Conservation (phyloP, 2,797 vertebrate species). For the Champsocephalus esox region DNA sequence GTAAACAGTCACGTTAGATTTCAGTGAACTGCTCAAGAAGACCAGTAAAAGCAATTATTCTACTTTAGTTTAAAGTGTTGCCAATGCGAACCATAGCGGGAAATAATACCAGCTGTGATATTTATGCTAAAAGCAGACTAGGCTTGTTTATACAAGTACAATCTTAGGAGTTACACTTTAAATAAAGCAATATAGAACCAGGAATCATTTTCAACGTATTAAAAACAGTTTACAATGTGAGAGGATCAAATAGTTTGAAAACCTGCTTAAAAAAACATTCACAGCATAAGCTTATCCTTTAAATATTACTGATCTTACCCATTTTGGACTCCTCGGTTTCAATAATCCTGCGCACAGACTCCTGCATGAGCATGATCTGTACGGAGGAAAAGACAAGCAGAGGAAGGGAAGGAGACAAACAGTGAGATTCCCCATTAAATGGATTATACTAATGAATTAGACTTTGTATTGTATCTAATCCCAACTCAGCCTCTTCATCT, state of each 20-base stretch:
- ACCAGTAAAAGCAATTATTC: not conserved
- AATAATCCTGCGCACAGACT: constrained; percentile 96
- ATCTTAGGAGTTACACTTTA: constrained; percentile 15
- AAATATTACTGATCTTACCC: constrained; percentile 86
- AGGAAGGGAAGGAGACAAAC: constrained; percentile 27
- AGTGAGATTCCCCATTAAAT: constrained; percentile 53
- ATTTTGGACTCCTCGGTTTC: constrained; percentile 96
- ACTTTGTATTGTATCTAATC: constrained; percentile 50
- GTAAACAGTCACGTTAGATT: not conserved
- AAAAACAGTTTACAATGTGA: constrained; percentile 12
- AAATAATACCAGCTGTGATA: not conserved
- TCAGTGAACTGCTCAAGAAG: constrained; percentile 17
- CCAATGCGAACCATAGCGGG: not conserved
- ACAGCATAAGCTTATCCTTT: constrained; percentile 20
- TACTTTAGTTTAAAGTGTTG: not conserved
- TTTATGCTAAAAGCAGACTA: not conserved
- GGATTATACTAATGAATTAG: constrained; percentile 52
- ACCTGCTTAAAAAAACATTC: constrained; percentile 51
- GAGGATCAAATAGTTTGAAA: constrained; percentile 23
- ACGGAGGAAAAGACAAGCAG: constrained; percentile 41
- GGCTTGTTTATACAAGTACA: constrained; percentile 1
- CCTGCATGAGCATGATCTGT: constrained; percentile 97
- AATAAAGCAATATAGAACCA: not conserved
- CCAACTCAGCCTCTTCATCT: constrained; percentile 30
- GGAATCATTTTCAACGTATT: constrained; percentile 13